Conservation (phyloP, 2,113 vertebrate species). For the Serilophus lunatus region DNA sequence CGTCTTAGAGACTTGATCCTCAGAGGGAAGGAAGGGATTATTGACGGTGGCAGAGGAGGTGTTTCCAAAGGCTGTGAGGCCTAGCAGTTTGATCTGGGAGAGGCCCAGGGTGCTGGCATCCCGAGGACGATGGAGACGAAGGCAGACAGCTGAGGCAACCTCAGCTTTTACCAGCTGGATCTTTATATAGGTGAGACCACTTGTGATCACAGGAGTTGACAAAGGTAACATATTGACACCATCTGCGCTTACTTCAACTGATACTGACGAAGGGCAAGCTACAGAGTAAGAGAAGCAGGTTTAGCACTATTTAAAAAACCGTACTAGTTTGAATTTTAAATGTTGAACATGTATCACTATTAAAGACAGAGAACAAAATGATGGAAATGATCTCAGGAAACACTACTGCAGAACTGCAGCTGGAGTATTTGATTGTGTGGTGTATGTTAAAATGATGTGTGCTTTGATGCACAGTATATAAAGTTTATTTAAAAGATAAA, state of each 20-base stretch:
- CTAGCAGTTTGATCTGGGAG: slow-evolving; percentile 95
- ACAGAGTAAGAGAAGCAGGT: slow-evolving; percentile 5
- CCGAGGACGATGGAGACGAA: slow-evolving; percentile 92
- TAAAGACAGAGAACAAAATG: neutral
- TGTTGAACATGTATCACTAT: neutral
- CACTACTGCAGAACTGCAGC: neutral
- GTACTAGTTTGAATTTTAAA: neutral
- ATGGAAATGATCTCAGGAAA: neutral
- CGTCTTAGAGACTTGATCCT: slow-evolving; percentile 99
- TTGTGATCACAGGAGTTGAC: slow-evolving; percentile 94
- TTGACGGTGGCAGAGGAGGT: slow-evolving; percentile 97
- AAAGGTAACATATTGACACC: slow-evolving; percentile 97
- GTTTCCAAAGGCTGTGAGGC: slow-evolving; percentile 95
- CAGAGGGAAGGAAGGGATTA: slow-evolving; percentile 96
- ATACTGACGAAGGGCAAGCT: slow-evolving; percentile 97
- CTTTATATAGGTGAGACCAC: slow-evolving; percentile 97
- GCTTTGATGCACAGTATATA: neutral
- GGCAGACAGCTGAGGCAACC: slow-evolving; percentile 94
- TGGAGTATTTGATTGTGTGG: neutral
- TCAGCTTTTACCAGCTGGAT: slow-evolving; percentile 97
- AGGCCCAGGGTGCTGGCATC: slow-evolving; percentile 96
- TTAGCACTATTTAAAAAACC: neutral
- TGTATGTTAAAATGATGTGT: neutral
- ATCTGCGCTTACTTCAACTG: slow-evolving; percentile 97
- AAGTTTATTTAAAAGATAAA: neutral